These are phyloP conservation scores for Lethrus apterus DNA, from an alignment of 1,140 invertebrate genomes.

Conservation along the genomic window DNA sequence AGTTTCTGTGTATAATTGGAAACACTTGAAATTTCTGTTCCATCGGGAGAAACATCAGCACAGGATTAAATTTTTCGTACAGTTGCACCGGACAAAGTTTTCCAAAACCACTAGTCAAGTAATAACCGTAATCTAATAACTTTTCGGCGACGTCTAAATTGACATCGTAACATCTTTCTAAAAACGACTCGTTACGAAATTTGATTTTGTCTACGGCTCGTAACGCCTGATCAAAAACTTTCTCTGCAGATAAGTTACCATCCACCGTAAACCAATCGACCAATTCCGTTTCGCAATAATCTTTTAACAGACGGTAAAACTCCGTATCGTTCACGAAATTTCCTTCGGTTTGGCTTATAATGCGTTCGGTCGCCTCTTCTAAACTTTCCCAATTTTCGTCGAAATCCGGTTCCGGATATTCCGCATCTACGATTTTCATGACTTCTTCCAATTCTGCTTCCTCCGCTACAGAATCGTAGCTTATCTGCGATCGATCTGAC, in stretches of 20 bases:
- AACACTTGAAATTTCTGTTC: conserved; percentile 41
- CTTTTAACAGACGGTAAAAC: conserved; percentile 31
- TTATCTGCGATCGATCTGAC: conserved; percentile 23
- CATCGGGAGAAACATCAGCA: conserved; percentile 44
- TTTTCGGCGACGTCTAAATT: conserved; percentile 46
- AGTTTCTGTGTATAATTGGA: conserved; percentile 48
- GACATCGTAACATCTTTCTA: conserved; percentile 48
- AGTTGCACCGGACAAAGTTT: conserved; percentile 52
- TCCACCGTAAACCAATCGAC: conserved; percentile 43
- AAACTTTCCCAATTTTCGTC: conserved; percentile 43
- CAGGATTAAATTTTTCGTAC: conserved; percentile 40
- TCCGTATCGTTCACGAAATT: conserved; percentile 39
- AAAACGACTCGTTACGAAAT: conserved; percentile 42
- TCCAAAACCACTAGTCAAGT: conserved; percentile 50
- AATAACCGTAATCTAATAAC: conserved; percentile 47
- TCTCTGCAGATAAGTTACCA: conserved; percentile 33
- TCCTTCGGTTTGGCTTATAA: conserved; percentile 41
- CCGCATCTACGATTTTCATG: conserved; percentile 26
- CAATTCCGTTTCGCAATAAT: conserved; percentile 37
- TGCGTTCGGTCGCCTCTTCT: conserved; percentile 40
- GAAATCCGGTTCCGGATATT: conserved; percentile 42
- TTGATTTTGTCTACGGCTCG: conserved; percentile 37
- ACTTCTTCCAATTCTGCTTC: conserved; percentile 30
- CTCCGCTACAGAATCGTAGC: conserved; percentile 33
- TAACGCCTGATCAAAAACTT: conserved; percentile 38